A percentile compares a stretch with the other conserved stretches of the same genome.
Conservation (phyloP, 2,797 vertebrate species). For the Pampus argenteus region DNA sequence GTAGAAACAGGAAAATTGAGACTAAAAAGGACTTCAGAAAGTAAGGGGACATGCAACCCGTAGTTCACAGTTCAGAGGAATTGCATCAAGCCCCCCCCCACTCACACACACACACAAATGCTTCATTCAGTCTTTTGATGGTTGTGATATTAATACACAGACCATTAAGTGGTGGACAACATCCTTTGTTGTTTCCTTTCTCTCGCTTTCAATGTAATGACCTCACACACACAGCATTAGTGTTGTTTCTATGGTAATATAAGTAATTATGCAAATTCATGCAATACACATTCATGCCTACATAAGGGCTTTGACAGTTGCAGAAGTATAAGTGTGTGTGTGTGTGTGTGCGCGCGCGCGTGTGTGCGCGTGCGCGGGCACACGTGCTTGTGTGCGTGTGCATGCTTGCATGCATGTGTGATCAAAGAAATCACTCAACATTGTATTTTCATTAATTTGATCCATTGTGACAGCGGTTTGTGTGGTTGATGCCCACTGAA, state of each 20-base stretch:
- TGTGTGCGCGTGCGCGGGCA: not conserved
- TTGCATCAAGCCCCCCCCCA: constrained; percentile 8
- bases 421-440: constrained; percentile 82
- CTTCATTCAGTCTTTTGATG: constrained; percentile 73
- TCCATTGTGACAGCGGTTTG: constrained; percentile 73
- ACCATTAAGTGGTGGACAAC: constrained; percentile 73
- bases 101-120: constrained; percentile 2
- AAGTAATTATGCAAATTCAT: constrained; percentile 82
- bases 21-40: constrained; percentile 36
- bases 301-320: constrained; percentile 79
- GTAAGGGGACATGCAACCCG: constrained; percentile 21
- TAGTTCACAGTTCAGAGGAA: constrained; percentile 52
- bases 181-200: constrained; percentile 78
- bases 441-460: constrained; percentile 84
- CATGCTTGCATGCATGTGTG: constrained; percentile 45
- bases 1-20: constrained; percentile 9
- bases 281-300: constrained; percentile 77
- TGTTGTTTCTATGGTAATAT: constrained; percentile 83
- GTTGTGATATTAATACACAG: constrained; percentile 71
- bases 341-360: constrained; percentile 7
- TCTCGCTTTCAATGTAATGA: constrained; percentile 76
- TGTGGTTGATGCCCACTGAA: constrained; percentile 67
- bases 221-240: constrained; percentile 68
- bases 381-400: not conserved
- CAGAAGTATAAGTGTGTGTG: constrained; percentile 43